phyloP scores from a whole-genome alignment of 2,888 invertebrate species.

The Hirtodrosophila confusa region DNA sequence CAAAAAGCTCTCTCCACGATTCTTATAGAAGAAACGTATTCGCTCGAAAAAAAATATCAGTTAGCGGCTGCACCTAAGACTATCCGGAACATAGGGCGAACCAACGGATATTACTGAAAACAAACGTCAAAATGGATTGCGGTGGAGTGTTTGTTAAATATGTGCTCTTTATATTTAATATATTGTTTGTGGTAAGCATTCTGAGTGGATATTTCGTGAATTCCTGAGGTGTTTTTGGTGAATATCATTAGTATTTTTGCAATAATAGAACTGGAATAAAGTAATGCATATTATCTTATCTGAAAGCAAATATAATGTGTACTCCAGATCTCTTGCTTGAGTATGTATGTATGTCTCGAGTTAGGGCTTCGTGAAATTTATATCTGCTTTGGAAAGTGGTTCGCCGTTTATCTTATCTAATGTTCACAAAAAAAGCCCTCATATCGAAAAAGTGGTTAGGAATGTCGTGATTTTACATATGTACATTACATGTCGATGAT shows the following conservation, averaged over 20 bases:
- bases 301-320: not conserved
- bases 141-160: constrained; percentile 92
- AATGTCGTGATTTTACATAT: constrained; percentile 34
- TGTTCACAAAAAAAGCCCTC: constrained; percentile 21
- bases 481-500: constrained; percentile 41
- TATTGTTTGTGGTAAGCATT: constrained; percentile 89
- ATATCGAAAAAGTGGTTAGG: constrained; percentile 24
- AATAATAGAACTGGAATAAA: too few species aligned
- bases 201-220: too few species aligned
- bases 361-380: constrained; percentile 9
- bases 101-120: not conserved
- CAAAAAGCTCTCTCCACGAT: constrained; percentile 14
- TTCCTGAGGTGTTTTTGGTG: too few species aligned
- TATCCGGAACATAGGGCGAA: constrained; percentile 5
- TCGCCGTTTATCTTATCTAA: constrained; percentile 60
- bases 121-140: constrained; percentile 87
- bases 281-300: constrained; percentile 22
- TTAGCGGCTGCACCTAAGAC: constrained; percentile 2
- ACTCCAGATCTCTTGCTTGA: constrained; percentile 9
- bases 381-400: constrained; percentile 12
- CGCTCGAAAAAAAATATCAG: constrained; percentile 9
- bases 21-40: not conserved
- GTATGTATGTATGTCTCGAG: constrained; percentile 5
- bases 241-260: too few species aligned
- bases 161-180: constrained; percentile 91